These are phyloP conservation scores for Drosophila meridionalis DNA, from an alignment of 2,888 invertebrate species.

Conservation along the genomic window DNA sequence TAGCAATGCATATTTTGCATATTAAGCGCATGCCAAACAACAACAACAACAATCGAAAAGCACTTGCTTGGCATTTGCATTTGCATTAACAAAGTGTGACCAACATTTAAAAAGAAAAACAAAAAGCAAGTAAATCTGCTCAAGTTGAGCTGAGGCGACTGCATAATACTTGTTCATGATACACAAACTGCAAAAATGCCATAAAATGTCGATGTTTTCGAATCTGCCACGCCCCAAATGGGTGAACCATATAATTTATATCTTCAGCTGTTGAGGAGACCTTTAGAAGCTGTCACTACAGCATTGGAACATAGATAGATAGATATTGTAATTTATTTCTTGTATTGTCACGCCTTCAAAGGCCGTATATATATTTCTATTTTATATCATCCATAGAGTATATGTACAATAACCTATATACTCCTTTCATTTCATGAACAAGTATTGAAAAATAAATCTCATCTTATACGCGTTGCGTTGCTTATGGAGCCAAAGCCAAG, in stretches of 20 bases:
- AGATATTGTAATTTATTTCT: neutral
- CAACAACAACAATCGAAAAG: slow-evolving; percentile 43
- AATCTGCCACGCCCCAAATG: neutral
- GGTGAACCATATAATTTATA: neutral
- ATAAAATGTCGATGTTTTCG: neutral
- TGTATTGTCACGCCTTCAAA: neutral
- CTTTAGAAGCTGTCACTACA: neutral
- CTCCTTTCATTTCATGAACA: neutral
- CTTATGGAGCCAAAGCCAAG: slow-evolving; percentile 34
- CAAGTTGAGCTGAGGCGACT: neutral
- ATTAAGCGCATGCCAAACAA: slow-evolving; percentile 58
- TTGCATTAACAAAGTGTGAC: slow-evolving; percentile 41
- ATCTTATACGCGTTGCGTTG: slow-evolving; percentile 24
- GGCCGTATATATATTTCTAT: neutral
- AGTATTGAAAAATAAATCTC: neutral
- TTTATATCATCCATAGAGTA: neutral
- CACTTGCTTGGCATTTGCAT: slow-evolving; percentile 54
- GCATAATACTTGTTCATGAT: neutral
- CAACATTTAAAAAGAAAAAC: slow-evolving; percentile 30
- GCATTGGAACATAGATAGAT: neutral
- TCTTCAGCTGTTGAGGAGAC: neutral
- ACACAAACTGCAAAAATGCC: neutral
- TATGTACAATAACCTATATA: neutral
- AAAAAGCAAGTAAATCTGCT: neutral
- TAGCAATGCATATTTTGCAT: slow-evolving; percentile 60